Base-by-base conservation (phyloP, 2,797 vertebrate genomes). In the Pyrocephalus nanus region DNA sequence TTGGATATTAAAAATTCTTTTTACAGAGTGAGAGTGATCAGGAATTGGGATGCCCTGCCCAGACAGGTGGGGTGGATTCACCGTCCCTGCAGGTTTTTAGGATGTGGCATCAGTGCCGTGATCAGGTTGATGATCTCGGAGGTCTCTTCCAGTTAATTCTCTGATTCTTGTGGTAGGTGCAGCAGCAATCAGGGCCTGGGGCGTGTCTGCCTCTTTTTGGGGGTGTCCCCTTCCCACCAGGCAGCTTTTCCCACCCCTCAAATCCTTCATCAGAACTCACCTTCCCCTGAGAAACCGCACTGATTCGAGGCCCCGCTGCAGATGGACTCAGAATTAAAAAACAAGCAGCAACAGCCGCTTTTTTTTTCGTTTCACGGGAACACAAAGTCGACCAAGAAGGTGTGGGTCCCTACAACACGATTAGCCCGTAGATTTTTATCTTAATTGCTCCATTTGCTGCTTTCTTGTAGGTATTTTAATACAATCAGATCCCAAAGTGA, bases 171-270 rank as follows among this genome's bases (percentile, higher is more conserved):
- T 42, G 42, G 42, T 15, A 42, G 42, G 42, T 3, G 42, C 42
- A 15, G 4, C 42, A 42, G 42, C 42, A 42, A 17, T 32, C 34
- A 21, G 20, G 13, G 20, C 2, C 2, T n/a, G 10, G 51, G 34
- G 9, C 3, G 16, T 3, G 16, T 22, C 2, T 45, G 79, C 36
- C 45, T 12, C 72, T 27, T 14, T n/a, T 2, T 1, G 67, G 26
- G 18, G 1, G 0, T 2, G n/a, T n/a, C n/a, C 32, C 38, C 42
- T 36, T 6, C 2, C 0, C 2, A 29, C 4, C 57, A 30, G 38
- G 11, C 38, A 8, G 48, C 51, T n/a, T n/a, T 9, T 30, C 38
- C 51, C 20, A 2, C 20, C 0, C 2, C 15, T 20, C 2, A 1
- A 0, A 30, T 38, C 42, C 50, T 61, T 9, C 15, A 40, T 45